Conservation (phyloP, 1,140 invertebrate genomes). For the Sipha flava region DNA sequence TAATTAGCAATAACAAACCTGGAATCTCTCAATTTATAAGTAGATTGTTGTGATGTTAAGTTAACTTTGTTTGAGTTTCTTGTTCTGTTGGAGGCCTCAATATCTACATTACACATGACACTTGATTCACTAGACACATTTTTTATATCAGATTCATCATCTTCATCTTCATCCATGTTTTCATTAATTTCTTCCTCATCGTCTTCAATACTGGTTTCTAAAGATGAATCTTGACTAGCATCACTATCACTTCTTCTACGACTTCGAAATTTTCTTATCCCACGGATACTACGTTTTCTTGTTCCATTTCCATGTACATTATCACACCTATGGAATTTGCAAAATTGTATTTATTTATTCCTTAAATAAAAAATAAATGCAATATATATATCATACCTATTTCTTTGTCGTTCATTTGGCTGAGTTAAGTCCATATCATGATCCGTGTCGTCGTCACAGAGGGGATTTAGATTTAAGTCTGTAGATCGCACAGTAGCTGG, state of each 20-base stretch:
- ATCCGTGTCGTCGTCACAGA: slow-evolving; percentile 3
- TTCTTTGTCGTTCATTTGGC: slow-evolving; percentile 9
- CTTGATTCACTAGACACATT: neutral
- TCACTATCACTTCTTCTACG: slow-evolving; percentile 27
- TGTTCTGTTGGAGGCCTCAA: neutral
- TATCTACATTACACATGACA: neutral
- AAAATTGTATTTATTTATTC: neutral
- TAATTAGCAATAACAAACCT: neutral
- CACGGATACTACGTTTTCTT: slow-evolving; percentile 14
- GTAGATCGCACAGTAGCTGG: slow-evolving; percentile 45
- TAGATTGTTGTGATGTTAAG: neutral
- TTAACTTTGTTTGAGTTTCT: slow-evolving; percentile 5
- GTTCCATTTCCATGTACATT: slow-evolving; percentile 13
- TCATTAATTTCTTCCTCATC: slow-evolving; percentile 19
- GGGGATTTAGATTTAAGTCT: slow-evolving; percentile 50
- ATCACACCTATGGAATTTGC: neutral
- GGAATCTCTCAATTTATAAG: slow-evolving; percentile 23
- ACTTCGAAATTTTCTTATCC: slow-evolving; percentile 22
- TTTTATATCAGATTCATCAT: slow-evolving; percentile 16
- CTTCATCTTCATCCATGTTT: slow-evolving; percentile 20
- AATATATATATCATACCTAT: neutral
- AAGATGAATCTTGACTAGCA: slow-evolving; percentile 28
- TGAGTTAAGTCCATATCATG: slow-evolving; percentile 28
- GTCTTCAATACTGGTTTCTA: slow-evolving; percentile 24
- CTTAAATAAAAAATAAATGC: neutral